Percentiles rank a stretch among this genome's conserved stretches.
Conservation (phyloP, 2,888 invertebrate species). For the Sarcophaga caerulescens region DNA sequence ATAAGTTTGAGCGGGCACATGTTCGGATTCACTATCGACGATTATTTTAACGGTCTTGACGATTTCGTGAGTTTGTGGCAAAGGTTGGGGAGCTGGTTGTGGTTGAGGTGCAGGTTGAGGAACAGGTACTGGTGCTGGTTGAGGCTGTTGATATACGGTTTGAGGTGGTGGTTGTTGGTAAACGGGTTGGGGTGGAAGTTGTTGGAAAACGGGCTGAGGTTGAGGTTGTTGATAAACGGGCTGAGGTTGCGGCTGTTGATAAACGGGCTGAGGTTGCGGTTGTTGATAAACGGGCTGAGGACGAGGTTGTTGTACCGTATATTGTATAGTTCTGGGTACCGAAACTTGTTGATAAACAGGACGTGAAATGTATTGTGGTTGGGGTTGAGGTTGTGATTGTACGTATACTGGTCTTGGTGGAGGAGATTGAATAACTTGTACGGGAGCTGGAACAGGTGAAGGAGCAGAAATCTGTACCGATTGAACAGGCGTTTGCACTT, state of each 20-base stretch:
- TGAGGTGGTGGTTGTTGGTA: slow-evolving; percentile 39
- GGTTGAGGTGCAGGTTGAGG: slow-evolving; percentile 44
- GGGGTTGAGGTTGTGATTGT: slow-evolving; percentile 59
- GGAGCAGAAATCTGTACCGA: neutral
- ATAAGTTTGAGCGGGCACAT: slow-evolving; percentile 48
- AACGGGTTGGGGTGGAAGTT: slow-evolving; percentile 50
- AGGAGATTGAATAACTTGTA: neutral
- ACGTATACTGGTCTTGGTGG: slow-evolving; percentile 48
- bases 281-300: slow-evolving; percentile 71
- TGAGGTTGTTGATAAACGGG: slow-evolving; percentile 45
- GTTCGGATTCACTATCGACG: slow-evolving; percentile 43
- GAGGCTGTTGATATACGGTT: slow-evolving; percentile 35
- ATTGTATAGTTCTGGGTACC: neutral
- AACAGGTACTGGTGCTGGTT: slow-evolving; percentile 48
- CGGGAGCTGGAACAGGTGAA: neutral
- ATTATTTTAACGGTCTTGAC: slow-evolving; percentile 45
- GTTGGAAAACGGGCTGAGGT: slow-evolving; percentile 52
- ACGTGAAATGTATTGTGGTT: slow-evolving; percentile 71
- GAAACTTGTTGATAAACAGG: slow-evolving; percentile 53
- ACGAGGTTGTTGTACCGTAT: neutral
- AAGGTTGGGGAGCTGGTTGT: slow-evolving; percentile 18
- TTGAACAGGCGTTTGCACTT: neutral
- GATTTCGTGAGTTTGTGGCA: slow-evolving; percentile 25
- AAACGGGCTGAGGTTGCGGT: slow-evolving; percentile 70
- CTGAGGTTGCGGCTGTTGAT: slow-evolving; percentile 47